Conservation (phyloP, 1,140 invertebrate genomes). For the Mesaphorura yosii region DNA sequence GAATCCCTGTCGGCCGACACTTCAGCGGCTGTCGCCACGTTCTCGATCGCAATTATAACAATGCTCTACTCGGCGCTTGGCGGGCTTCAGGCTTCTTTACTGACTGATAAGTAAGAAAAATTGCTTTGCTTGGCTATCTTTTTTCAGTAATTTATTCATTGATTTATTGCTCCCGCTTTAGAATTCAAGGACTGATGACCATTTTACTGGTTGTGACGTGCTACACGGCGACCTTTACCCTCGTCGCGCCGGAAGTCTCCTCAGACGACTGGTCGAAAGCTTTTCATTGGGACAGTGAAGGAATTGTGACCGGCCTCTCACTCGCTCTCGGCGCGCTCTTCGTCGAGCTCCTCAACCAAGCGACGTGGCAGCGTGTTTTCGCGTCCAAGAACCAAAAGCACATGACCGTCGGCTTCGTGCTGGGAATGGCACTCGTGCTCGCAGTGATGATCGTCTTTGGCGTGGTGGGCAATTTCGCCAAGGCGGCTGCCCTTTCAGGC, state of each 20-base stretch:
- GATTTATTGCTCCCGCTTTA: not conserved
- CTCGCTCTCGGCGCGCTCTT: not conserved
- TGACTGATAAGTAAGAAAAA: not conserved
- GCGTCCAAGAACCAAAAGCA: not conserved
- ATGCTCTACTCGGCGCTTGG: not conserved
- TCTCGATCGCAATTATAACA: not conserved
- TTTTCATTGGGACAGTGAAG: not conserved
- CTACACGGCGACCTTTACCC: not conserved
- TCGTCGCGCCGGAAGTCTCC: not conserved
- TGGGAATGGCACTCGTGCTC: not conserved
- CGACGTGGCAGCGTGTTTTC: not conserved
- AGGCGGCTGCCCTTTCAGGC: not conserved
- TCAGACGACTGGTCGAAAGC: not conserved
- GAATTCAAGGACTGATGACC: not conserved
- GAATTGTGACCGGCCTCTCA: not conserved
- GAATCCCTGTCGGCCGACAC: not conserved
- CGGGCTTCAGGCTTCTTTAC: not conserved
- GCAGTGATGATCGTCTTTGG: not conserved
- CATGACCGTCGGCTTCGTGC: not conserved
- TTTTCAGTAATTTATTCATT: not conserved
- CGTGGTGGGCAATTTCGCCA: not conserved
- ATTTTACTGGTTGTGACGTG: not conserved
- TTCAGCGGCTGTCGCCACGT: conserved; percentile 50
- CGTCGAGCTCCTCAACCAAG: not conserved
- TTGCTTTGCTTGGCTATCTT: too few species aligned